Evolutionary conservation across 2,888 invertebrate species (phyloP).

Genomic region (Callosobruchus maculatus): DNA sequence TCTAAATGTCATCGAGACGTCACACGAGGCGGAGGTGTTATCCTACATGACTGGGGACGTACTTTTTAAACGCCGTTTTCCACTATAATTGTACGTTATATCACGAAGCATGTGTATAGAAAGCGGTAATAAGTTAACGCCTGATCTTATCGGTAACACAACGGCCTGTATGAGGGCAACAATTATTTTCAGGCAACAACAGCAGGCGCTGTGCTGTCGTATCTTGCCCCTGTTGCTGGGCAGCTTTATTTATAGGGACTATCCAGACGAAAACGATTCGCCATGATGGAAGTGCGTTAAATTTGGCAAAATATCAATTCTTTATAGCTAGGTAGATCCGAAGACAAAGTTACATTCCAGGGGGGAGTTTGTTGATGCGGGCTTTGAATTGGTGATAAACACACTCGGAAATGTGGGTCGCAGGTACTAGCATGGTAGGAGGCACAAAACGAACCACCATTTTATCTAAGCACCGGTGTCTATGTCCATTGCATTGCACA

Average conservation of each 20-base stretch:
- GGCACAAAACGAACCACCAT: no score
- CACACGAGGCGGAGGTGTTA: slow-evolving; percentile 12
- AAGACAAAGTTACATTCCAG: no score
- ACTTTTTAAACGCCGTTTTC: slow-evolving; percentile 5
- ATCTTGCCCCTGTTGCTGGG: neutral
- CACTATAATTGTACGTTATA: slow-evolving; percentile 8
- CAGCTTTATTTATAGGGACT: neutral
- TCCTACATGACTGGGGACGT: slow-evolving; percentile 5
- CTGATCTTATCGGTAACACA: slow-evolving; percentile 8
- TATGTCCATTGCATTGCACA: no score
- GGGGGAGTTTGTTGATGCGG: no score
- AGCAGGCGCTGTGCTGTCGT: neutral
- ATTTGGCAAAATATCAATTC: no score
- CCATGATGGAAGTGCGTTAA: no score
- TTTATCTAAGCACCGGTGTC: no score
- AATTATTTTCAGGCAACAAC: slow-evolving; percentile 2
- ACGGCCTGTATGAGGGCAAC: slow-evolving; percentile 6
- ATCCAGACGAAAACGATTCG: neutral
- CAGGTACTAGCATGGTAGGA: no score
- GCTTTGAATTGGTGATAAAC: no score
- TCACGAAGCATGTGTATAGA: slow-evolving; percentile 9
- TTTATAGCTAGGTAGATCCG: no score
- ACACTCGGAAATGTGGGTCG: no score
- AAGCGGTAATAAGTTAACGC: slow-evolving; percentile 8
- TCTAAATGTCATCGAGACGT: slow-evolving; percentile 24